phyloP scores from a whole-genome alignment of 1,140 invertebrate genomes.

The Ceratosolen fusciceps region DNA sequence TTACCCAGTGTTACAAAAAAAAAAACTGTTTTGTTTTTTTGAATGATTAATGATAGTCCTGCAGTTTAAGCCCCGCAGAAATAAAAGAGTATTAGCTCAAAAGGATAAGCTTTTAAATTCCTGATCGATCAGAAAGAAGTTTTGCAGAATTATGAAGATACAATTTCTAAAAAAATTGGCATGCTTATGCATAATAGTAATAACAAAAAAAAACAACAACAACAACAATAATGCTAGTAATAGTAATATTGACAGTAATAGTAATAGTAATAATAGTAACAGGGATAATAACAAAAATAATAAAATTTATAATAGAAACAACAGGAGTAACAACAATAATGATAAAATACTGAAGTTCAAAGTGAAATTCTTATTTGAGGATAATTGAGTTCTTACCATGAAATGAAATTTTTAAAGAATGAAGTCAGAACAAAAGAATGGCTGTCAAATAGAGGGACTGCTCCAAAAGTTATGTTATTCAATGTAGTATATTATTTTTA shows the following conservation, averaged over 20 bases:
- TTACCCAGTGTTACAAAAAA: not conserved
- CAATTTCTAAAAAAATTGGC: conserved; percentile 4
- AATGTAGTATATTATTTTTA: too few species aligned
- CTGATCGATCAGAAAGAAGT: conserved; percentile 22
- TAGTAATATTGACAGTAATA: too few species aligned
- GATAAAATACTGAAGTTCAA: not conserved
- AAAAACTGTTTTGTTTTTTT: not conserved
- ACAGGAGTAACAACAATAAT: too few species aligned
- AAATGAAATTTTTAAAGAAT: not conserved
- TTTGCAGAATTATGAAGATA: not conserved
- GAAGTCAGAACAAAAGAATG: not conserved
- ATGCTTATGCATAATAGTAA: not conserved
- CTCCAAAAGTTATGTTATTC: too few species aligned
- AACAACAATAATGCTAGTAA: too few species aligned
- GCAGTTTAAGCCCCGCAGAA: not conserved
- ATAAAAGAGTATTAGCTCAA: conserved; percentile 10
- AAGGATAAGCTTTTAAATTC: conserved; percentile 53
- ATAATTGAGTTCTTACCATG: not conserved
- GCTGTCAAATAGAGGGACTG: too few species aligned
- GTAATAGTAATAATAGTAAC: too few species aligned
- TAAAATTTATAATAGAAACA: too few species aligned
- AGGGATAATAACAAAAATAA: too few species aligned
- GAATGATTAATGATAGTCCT: conserved; percentile 28
- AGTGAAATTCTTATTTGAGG: not conserved
- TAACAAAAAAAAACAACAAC: too few species aligned